Percentiles rank a stretch among this genome's conserved stretches.
Evolutionary conservation across 2,113 vertebrate genomes (phyloP).

Genomic region (Oophaga pumilio): DNA sequence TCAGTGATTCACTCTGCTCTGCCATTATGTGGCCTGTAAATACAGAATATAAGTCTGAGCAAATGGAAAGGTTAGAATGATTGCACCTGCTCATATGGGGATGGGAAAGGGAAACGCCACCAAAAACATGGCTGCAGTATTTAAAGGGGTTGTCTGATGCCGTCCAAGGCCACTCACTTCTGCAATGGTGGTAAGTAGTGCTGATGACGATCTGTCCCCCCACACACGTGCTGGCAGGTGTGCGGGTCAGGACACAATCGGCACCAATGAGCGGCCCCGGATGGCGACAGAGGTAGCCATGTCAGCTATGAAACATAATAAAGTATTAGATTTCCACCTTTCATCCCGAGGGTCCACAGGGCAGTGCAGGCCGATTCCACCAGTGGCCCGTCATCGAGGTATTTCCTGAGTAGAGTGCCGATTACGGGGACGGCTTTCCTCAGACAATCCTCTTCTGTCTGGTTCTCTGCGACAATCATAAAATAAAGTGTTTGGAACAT

Average conservation of each 20-base stretch:
- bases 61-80: background rate
- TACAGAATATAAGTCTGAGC: background rate
- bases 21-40: conserved; percentile 67
- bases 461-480: conserved; percentile 24
- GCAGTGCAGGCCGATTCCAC: conserved; percentile 64
- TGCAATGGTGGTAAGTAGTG: no score
- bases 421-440: conserved; percentile 53
- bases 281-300: background rate
- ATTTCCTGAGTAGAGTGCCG: conserved; percentile 54
- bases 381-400: conserved; percentile 56
- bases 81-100: no score
- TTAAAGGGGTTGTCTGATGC: no score
- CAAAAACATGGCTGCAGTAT: no score
- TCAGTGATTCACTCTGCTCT: conserved; percentile 62
- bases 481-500: background rate
- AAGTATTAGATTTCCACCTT: conserved; percentile 64
- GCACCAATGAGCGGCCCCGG: no score
- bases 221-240: no score
- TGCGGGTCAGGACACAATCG: no score
- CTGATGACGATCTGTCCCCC: no score
- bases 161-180: no score
- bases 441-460: conserved; percentile 39
- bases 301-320: background rate
- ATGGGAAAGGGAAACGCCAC: no score
- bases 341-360: conserved; percentile 71